Conservation (phyloP, 2,113 vertebrate genomes). For the Acanthochromis polyacanthus region DNA sequence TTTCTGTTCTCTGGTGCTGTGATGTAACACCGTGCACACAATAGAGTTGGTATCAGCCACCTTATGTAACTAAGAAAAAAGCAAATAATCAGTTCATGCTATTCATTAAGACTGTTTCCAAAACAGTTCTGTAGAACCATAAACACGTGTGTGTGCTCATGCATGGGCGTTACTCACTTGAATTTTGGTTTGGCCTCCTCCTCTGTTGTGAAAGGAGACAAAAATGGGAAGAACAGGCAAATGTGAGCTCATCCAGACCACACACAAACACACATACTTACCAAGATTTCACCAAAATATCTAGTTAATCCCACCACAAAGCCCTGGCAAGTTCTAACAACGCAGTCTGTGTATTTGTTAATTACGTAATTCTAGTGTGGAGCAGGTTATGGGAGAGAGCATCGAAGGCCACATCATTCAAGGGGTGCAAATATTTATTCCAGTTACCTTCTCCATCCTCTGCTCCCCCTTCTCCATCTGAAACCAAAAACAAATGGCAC, state of each 20-base stretch:
- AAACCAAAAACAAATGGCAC: slow-evolving; percentile 39
- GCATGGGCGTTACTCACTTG: slow-evolving; percentile 68
- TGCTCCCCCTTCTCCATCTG: slow-evolving; percentile 69
- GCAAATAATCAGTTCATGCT: too few species aligned
- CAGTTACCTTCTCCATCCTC: slow-evolving; percentile 75
- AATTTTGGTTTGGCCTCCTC: slow-evolving; percentile 81
- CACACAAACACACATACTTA: not conserved
- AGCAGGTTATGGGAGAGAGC: not conserved
- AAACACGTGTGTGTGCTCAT: not conserved
- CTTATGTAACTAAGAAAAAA: too few species aligned
- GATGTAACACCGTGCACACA: too few species aligned
- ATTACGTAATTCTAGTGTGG: not conserved
- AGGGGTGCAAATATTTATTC: not conserved
- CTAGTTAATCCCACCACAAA: not conserved
- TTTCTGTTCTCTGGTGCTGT: not conserved
- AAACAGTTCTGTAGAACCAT: too few species aligned
- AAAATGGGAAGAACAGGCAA: not conserved
- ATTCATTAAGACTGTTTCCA: too few species aligned
- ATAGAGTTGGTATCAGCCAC: too few species aligned
- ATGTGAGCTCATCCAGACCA: slow-evolving; percentile 3
- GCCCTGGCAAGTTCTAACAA: not conserved
- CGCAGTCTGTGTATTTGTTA: not conserved
- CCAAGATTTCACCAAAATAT: not conserved
- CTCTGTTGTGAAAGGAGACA: slow-evolving; percentile 47
- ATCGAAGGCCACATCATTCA: not conserved